These are phyloP conservation scores for Euleptes europaea DNA, from an alignment of 2,113 vertebrate genomes.

Conservation along the genomic window DNA sequence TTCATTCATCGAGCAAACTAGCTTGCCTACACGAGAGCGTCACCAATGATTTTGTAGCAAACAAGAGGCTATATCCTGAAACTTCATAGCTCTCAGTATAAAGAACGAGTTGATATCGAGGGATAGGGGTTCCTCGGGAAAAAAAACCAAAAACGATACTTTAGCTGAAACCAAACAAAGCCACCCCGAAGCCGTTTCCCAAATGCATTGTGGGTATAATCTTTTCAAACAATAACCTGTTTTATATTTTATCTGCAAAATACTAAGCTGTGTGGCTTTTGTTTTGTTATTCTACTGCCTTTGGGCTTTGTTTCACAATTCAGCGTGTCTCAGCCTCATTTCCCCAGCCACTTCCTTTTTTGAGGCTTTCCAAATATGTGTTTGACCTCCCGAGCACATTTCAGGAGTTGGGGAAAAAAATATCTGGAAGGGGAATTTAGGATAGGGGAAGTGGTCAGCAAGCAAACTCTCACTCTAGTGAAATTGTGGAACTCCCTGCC, in stretches of 20 bases:
- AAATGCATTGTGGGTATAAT: not conserved
- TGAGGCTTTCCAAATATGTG: not conserved
- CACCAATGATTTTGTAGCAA: constrained; percentile 2
- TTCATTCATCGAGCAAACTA: not conserved
- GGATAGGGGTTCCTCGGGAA: not conserved
- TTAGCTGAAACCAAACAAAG: not conserved
- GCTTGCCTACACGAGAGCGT: not conserved
- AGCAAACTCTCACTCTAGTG: not conserved
- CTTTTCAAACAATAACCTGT: not conserved
- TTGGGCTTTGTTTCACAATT: not conserved
- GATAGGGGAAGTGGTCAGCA: too few relatives aligned
- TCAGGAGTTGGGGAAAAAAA: not conserved
- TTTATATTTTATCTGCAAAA: not conserved
- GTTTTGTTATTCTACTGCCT: not conserved
- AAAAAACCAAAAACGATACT: not conserved
- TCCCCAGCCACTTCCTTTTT: not conserved
- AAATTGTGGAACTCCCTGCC: too few relatives aligned
- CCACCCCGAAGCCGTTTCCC: not conserved
- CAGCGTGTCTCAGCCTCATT: too few relatives aligned
- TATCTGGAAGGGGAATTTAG: not conserved
- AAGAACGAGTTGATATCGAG: not conserved
- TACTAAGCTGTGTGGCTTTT: not conserved
- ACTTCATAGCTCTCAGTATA: not conserved
- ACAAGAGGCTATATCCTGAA: not conserved
- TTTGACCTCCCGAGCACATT: not conserved